Percentiles rank a stretch among this genome's conserved stretches.
Conservation (phyloP, 2,888 invertebrate genomes). For the Octodonta nipae region DNA sequence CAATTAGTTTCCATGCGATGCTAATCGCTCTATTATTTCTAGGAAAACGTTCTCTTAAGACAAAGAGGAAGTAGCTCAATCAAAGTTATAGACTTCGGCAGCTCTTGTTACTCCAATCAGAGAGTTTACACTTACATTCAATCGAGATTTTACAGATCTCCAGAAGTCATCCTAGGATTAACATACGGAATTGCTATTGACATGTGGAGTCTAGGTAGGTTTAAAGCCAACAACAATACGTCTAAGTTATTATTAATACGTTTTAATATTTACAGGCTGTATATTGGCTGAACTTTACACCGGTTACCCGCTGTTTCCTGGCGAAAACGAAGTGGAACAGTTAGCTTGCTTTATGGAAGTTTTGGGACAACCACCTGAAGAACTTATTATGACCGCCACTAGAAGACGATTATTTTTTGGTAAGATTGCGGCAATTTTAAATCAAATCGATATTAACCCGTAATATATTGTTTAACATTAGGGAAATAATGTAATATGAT, state of each 20-base stretch:
- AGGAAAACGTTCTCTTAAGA: conserved; percentile 92
- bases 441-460: no score
- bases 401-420: conserved; percentile 77
- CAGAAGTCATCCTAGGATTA: conserved; percentile 86
- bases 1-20: no score
- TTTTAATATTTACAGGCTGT: conserved; percentile 66
- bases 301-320: conserved; percentile 89
- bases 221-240: no score
- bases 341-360: conserved; percentile 95
- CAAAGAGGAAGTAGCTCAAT: conserved; percentile 89
- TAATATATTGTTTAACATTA: no score
- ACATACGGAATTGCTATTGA: conserved; percentile 90
- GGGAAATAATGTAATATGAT: no score
- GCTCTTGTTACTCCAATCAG: conserved; percentile 90
- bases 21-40: no score
- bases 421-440: no score
- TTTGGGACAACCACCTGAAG: conserved; percentile 76
- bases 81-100: conserved; percentile 96
- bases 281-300: conserved; percentile 92
- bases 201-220: conserved; percentile 92
- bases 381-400: conserved; percentile 72
- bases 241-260: no score
- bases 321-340: conserved; percentile 93
- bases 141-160: conserved; percentile 85
- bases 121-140: conserved; percentile 94